Evolutionary conservation across 2,113 vertebrate species (phyloP), one percentile per base, ranked within the genome.

Genomic region (Oncorhynchus mykiss): DNA sequence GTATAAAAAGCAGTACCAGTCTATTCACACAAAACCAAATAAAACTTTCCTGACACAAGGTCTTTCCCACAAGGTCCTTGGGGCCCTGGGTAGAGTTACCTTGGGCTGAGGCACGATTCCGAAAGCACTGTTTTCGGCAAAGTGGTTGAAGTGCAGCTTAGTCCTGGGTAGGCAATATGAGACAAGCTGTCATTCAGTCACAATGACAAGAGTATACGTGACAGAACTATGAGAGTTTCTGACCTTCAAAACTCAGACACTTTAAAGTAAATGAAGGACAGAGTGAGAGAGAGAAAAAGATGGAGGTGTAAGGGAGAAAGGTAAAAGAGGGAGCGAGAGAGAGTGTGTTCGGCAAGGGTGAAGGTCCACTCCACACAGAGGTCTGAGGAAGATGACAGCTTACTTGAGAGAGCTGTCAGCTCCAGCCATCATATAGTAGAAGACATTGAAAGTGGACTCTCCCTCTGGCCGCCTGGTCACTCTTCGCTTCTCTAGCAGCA

Each of bases 351-450:
- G 1, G 39, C 39, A 45, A 45, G 39, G 2, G 39, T 45, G 2
- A 12, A 45, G 39, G 39, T 45, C 39, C 39, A 2, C 39, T 45
- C 39, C 39, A 45, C 39, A 45, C 39, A 62, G 3, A 62, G 9
- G n/a, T 22, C 59, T 22, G 59, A 62, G n/a, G 59, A 62, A 45
- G 9, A 45, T 12, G 39, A 12, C 14, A 6, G 25, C 39, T 82
- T 91, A 99, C 98, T 95, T 92, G 29, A 99, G 93, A 80, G 95
- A 86, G 3, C 89, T 90, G 74, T 99, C 98, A 0, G 92, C 93
- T 84, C 95, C 96, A 74, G 97, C 96, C 93, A 99, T 93, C 84
- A 99, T 87, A 86, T 99, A 98, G 92, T 98, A 98, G 93, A 99
- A 99, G 68, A 98, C 85, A 1, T 97, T 97, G 92, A 98, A 99